Conservation (phyloP, 2,888 invertebrate genomes). For the Macrophya annulata region DNA sequence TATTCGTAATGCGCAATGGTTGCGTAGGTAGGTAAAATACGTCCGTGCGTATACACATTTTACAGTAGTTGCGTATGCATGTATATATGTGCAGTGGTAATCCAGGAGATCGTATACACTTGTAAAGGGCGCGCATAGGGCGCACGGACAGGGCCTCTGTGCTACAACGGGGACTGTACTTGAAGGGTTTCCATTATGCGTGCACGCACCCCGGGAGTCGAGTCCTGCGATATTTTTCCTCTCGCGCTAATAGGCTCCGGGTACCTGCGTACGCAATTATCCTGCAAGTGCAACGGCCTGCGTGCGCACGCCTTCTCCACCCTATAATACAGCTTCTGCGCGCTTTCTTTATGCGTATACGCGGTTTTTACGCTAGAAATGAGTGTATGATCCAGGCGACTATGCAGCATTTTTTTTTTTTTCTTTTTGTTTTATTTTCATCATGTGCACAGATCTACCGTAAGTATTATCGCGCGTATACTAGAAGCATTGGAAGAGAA, state of each 20-base stretch:
- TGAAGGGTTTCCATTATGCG: constrained; percentile 78
- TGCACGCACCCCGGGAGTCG: constrained; percentile 71
- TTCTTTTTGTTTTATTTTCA: too few species aligned
- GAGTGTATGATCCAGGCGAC: not conserved
- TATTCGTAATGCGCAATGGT: constrained; percentile 22
- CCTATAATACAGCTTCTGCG: constrained; percentile 17
- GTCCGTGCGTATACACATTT: constrained; percentile 46
- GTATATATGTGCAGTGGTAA: not conserved
- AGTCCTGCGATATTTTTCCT: constrained; percentile 65
- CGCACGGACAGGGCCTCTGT: constrained; percentile 55
- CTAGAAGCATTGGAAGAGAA: not conserved
- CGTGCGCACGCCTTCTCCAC: constrained; percentile 46
- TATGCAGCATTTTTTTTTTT: not conserved
- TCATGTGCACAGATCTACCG: not conserved
- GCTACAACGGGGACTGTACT: constrained; percentile 68
- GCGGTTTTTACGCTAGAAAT: constrained; percentile 39
- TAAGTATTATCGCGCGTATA: not conserved
- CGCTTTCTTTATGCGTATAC: constrained; percentile 22
- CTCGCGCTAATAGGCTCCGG: constrained; percentile 70
- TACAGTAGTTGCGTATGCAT: not conserved
- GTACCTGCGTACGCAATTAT: constrained; percentile 71
- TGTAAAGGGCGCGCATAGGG: constrained; percentile 50
- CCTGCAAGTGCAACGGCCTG: constrained; percentile 67
- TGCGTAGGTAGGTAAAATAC: constrained; percentile 34
- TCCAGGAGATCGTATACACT: constrained; percentile 59